These are phyloP conservation scores for Ephestia elutella DNA, from an alignment of 1,140 invertebrate genomes.

Conservation along the genomic window DNA sequence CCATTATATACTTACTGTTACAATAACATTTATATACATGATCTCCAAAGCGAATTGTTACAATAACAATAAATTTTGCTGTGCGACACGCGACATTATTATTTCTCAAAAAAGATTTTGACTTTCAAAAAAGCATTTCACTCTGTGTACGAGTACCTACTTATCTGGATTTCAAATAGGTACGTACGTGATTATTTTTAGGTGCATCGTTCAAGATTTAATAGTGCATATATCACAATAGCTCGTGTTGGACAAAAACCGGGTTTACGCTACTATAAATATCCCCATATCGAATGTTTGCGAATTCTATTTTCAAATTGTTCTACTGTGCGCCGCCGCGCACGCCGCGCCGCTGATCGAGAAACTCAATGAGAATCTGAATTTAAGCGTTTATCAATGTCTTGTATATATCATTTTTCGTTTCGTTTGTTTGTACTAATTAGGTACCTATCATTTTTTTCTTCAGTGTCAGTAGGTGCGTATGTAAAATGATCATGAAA, in stretches of 20 bases:
- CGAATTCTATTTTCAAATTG: conserved; percentile 68
- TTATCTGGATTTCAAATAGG: not conserved
- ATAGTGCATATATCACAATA: conserved; percentile 60
- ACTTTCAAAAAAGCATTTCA: conserved; percentile 5
- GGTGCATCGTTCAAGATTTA: conserved; percentile 41
- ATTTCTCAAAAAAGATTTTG: not conserved
- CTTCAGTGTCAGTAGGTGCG: too few species aligned
- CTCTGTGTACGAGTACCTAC: too few species aligned
- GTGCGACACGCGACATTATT: conserved; percentile 18
- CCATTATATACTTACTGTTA: conserved; percentile 2
- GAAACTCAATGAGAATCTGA: conserved; percentile 25
- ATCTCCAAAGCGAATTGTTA: conserved; percentile 40
- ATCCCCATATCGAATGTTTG: conserved; percentile 71
- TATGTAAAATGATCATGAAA: too few species aligned
- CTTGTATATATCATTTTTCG: not conserved
- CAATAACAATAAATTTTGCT: conserved; percentile 17
- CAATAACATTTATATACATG: not conserved
- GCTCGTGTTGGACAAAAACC: conserved; percentile 58
- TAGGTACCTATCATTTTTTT: too few species aligned
- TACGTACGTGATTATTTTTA: conserved; percentile 42
- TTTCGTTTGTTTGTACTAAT: too few species aligned
- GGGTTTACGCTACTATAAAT: conserved; percentile 70
- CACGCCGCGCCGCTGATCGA: conserved; percentile 23
- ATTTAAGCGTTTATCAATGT: too few species aligned
- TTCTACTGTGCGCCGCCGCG: conserved; percentile 41